phyloP scores from a whole-genome alignment of 1,140 invertebrate genomes.

The Colletes latitarsis region DNA sequence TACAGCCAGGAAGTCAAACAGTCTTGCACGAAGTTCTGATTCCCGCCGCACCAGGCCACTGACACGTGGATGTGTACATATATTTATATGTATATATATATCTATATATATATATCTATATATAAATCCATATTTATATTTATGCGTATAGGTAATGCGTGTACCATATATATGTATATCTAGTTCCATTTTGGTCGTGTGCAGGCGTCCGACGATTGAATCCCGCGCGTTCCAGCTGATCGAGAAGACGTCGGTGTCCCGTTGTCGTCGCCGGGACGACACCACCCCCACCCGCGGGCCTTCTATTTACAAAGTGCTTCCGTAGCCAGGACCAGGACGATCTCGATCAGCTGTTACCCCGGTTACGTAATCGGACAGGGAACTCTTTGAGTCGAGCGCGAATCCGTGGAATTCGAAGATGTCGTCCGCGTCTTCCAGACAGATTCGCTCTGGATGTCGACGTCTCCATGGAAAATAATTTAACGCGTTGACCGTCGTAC shows the following conservation, averaged over 20 bases:
- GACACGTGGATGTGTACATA: constrained; percentile 41
- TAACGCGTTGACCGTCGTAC: too few species aligned
- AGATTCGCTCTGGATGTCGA: too few species aligned
- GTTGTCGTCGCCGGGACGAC: constrained; percentile 47
- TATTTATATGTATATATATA: constrained; percentile 14
- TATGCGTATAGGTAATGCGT: constrained; percentile 44
- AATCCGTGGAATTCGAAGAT: constrained; percentile 4
- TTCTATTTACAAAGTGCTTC: constrained; percentile 47
- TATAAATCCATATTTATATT: constrained; percentile 47
- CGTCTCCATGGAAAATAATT: too few species aligned
- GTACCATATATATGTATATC: constrained; percentile 22
- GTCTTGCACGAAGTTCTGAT: constrained; percentile 43
- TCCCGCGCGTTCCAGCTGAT: constrained; percentile 39
- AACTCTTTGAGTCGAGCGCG: constrained; percentile 39
- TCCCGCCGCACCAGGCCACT: constrained; percentile 46
- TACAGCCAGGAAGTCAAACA: constrained; percentile 53
- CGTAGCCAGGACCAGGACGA: neutral
- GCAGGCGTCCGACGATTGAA: constrained; percentile 36
- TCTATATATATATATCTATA: constrained; percentile 28
- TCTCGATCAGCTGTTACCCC: constrained; percentile 33
- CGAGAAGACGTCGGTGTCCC: constrained; percentile 48
- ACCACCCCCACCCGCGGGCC: constrained; percentile 1
- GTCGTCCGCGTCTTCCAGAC: neutral
- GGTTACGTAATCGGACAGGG: constrained; percentile 30
- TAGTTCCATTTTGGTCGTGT: constrained; percentile 57